phyloP scores from a whole-genome alignment of 2,888 invertebrate species.

The Acanthococcus lagerstroemiae region DNA sequence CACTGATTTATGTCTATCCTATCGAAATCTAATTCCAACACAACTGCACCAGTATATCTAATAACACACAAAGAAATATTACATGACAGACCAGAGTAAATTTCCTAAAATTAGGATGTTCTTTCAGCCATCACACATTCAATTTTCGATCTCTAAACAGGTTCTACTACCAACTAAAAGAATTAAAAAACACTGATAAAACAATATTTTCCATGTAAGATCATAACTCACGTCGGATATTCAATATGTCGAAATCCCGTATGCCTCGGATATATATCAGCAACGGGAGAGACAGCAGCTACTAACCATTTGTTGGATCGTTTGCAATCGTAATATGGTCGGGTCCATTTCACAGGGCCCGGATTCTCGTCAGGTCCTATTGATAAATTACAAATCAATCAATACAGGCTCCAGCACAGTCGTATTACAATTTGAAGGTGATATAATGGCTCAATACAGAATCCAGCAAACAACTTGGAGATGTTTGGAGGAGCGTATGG shows the following conservation, averaged over 20 bases:
- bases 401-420: too few species aligned
- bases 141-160: too few species aligned
- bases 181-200: not conserved
- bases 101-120: too few species aligned
- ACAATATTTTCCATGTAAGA: too few species aligned
- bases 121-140: too few species aligned
- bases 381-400: not conserved
- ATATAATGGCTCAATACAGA: not conserved
- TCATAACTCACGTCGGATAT: conserved; percentile 76
- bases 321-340: conserved; percentile 93
- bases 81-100: not conserved
- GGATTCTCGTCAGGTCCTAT: conserved; percentile 73
- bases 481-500: too few species aligned
- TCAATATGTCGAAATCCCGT: conserved; percentile 87
- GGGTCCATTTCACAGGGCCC: conserved; percentile 87
- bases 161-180: not conserved
- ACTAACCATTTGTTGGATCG: conserved; percentile 92
- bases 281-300: conserved; percentile 85
- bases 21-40: conserved; percentile 92
- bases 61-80: conserved; percentile 7
- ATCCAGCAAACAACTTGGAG: not conserved
- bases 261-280: conserved; percentile 88
- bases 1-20: conserved; percentile 96
- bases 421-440: too few species aligned
- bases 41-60: conserved; percentile 82